Base-by-base conservation (phyloP, 2,888 invertebrate genomes). In the Cistogaster globosa region DNA sequence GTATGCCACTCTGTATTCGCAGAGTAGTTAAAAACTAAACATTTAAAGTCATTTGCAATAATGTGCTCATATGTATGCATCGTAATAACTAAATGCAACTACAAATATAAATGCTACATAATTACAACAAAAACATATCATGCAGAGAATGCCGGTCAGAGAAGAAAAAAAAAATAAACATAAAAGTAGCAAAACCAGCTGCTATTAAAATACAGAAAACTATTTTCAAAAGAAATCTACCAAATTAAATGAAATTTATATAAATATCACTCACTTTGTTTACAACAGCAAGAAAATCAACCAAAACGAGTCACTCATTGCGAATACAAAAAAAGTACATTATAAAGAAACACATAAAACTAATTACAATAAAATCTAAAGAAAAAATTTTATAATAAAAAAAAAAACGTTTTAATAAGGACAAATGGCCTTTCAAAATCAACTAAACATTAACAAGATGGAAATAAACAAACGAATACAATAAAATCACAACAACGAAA, bases 361-460 rank as follows among this genome's bases (percentile, higher is more conserved):
- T 82, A 86, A 80, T 78, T 83, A 84, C 82, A 83, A 84, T 82
- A 82, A 86, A 79, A 83, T 86, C 78, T 62, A 60, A 45, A 76
- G 78, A 69, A 82, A 74, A 84, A 58, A 62, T 74, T 76, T 26
- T 26, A 26, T 26, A 76, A 84, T 45, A 86, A 83, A 12, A 42
- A 79, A n/a, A 77, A 84, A 81, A 86, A 76, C 63, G 60, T 72
- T 69, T 77, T 82, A 87, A 86, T 83, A 84, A 84, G 78, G 80
- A 78, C 84, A 83, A 84, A 86, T 84, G 81, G 85, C 85, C 85
- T 85, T 85, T 85, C 85, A 80, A 86, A 86, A 83, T 87, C 84
- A 84, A 81, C 82, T 86, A 83, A 86, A 87, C 84, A 84, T 84
- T 82, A 76, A 75, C 75, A 83, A 80, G 75, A 86, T 72, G 76